Conservation (phyloP, 1,140 invertebrate species). For the Pogonomyrmex californicus region DNA sequence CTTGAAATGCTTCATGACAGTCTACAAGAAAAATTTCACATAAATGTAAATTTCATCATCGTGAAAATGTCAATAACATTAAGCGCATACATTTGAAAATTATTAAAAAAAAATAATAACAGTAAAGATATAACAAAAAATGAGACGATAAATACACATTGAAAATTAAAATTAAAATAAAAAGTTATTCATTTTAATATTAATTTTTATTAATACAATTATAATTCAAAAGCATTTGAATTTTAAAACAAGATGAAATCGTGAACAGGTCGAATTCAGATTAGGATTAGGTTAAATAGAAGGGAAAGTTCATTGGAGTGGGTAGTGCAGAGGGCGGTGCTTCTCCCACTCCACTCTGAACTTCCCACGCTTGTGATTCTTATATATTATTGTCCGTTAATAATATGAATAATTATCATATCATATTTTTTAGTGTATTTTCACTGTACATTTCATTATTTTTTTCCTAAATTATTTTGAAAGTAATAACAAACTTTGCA, state of each 20-base stretch:
- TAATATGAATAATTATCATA: neutral
- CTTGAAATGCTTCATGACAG: conserved; percentile 97
- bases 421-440: neutral
- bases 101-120: neutral
- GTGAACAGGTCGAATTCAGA: neutral
- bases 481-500: neutral
- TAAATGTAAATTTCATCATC: neutral
- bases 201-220: neutral
- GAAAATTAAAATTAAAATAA: too few relatives aligned
- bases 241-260: neutral
- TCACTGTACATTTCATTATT: neutral
- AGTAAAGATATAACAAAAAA: neutral
- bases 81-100: neutral
- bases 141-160: neutral
- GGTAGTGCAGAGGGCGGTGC: too few relatives aligned
- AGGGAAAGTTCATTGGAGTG: too few relatives aligned
- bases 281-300: too few relatives aligned
- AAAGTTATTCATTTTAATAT: neutral
- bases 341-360: too few relatives aligned
- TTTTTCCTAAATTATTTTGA: neutral
- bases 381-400: neutral
- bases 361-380: too few relatives aligned
- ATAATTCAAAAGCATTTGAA: neutral
- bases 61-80: neutral
- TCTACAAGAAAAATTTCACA: conserved; percentile 87